Conservation (phyloP, 2,888 invertebrate species). For the Epinotia brunnichana region DNA sequence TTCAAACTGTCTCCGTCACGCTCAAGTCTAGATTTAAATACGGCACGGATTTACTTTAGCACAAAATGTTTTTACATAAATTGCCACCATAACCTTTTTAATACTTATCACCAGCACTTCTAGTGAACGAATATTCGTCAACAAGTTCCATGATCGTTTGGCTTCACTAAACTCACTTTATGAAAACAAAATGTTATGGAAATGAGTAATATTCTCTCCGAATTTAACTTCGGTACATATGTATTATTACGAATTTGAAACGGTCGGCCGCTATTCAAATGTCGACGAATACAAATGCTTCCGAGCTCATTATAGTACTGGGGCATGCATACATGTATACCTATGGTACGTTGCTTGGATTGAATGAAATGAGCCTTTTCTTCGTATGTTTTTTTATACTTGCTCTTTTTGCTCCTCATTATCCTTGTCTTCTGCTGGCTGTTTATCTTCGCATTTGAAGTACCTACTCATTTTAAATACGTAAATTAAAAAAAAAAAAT, state of each 20-base stretch:
- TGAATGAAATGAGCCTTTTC: constrained; percentile 40
- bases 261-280: constrained; percentile 58
- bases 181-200: constrained; percentile 51
- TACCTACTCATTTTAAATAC: constrained; percentile 15
- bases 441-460: constrained; percentile 26
- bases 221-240: constrained; percentile 50
- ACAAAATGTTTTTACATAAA: constrained; percentile 24
- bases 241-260: constrained; percentile 54
- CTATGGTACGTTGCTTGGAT: constrained; percentile 40
- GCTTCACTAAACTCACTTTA: constrained; percentile 34
- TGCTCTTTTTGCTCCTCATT: constrained; percentile 39
- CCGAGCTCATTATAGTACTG: constrained; percentile 56
- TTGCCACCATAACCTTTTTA: constrained; percentile 3
- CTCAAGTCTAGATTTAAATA: constrained; percentile 29
- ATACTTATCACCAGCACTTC: constrained; percentile 7
- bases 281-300: constrained; percentile 57
- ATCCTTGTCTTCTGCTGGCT: constrained; percentile 26
- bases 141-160: constrained; percentile 17
- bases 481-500: neutral
- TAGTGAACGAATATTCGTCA: constrained; percentile 10
- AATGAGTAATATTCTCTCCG: constrained; percentile 49
- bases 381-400: constrained; percentile 36
- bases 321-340: constrained; percentile 42
- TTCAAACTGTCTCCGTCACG: constrained; percentile 35
- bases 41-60: constrained; percentile 10